Conservation (phyloP, 2,113 vertebrate species). For the Ellobius talpinus region DNA sequence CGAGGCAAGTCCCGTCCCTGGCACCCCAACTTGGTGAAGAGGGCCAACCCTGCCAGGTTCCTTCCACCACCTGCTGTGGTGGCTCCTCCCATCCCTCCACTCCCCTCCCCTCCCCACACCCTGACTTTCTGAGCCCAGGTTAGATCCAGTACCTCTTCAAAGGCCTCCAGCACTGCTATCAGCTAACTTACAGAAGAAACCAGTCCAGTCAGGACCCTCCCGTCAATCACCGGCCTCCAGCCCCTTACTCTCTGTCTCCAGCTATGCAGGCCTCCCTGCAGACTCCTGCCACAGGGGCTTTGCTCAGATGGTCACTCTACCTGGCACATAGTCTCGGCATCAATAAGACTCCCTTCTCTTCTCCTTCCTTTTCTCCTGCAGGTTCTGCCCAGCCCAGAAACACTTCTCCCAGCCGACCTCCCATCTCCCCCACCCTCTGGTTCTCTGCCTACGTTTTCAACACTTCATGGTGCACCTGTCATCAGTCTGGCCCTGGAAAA, state of each 20-base stretch:
- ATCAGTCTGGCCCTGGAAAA: background rate
- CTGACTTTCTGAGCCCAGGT: background rate
- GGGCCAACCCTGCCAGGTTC: background rate
- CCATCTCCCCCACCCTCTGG: background rate
- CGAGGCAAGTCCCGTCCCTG: background rate
- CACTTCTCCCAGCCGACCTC: background rate
- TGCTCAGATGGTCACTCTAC: background rate
- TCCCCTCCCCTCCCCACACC: background rate
- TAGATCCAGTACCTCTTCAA: background rate
- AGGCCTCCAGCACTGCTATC: background rate
- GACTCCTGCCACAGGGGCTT: background rate
- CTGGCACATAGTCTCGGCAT: background rate
- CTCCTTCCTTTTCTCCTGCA: too few species aligned
- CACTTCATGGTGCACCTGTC: background rate
- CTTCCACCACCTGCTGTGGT: background rate
- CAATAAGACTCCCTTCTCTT: too few species aligned
- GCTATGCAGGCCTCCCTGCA: background rate
- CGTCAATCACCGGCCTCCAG: background rate
- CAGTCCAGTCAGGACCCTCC: background rate
- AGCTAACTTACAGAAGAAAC: background rate
- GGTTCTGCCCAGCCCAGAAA: background rate
- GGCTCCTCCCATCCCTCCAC: background rate
- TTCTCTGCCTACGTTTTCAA: background rate
- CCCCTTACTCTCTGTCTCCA: background rate
- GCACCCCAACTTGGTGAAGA: background rate